Conservation (phyloP, 2,113 vertebrate species). For the Rhinichthys klamathensis region DNA sequence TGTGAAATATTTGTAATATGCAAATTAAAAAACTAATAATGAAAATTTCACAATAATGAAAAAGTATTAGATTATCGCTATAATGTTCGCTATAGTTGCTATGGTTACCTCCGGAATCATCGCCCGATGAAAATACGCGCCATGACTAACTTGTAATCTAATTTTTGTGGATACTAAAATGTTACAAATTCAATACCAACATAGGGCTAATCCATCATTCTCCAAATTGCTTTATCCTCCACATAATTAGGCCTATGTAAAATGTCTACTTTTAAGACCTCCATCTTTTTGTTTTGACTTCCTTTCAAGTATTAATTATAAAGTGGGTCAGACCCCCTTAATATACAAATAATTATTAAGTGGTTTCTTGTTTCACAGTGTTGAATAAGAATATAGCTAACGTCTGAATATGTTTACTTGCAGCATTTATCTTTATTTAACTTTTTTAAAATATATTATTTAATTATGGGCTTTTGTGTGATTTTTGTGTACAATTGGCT, state of each 20-base stretch:
- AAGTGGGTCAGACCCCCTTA: not conserved
- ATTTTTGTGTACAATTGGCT: not conserved
- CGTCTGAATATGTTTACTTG: not conserved
- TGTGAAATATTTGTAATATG: not conserved
- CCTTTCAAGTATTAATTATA: not conserved
- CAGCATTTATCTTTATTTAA: not conserved
- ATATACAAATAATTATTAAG: not conserved
- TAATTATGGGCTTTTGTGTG: not conserved
- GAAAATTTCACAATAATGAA: not conserved
- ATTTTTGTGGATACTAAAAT: not conserved
- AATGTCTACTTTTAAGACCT: not conserved
- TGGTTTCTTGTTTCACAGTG: not conserved
- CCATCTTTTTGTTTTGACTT: not conserved
- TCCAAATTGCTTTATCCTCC: too few relatives aligned
- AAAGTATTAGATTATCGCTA: too few relatives aligned
- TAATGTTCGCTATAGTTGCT: not conserved
- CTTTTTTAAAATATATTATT: not conserved
- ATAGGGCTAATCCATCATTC: not conserved
- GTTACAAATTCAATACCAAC: not conserved
- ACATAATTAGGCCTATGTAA: not conserved
- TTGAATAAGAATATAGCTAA: not conserved
- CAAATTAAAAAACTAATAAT: not conserved
- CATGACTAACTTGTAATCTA: not conserved
- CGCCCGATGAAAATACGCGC: not conserved
- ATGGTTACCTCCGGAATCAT: not conserved